Base-by-base conservation (phyloP, 2,797 vertebrate genomes). In the Sciurus carolinensis region DNA sequence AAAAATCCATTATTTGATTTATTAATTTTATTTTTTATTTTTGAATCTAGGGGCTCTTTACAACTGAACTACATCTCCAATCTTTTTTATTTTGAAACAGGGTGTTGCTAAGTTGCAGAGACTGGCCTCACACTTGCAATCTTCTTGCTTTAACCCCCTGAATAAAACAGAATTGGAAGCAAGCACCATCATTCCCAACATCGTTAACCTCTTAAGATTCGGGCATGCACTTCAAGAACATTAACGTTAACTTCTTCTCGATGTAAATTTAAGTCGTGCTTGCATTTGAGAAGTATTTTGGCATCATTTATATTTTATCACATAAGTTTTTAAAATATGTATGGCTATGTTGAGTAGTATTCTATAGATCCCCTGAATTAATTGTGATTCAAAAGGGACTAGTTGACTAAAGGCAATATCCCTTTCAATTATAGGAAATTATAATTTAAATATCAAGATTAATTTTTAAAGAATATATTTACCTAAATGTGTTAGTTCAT, bases 211-310 rank as follows among this genome's bases (percentile, higher is more conserved):
- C 62, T 95, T 95, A 87, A 67, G 14, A 0, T 8, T 54, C 69
- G 1, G 1, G 0, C 9, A 79, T 64, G 18, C 50, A 8, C 18
- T 69, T 64, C 87, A 76, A 76, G 22, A 90, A 69, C 26, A 80
- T 95, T 42, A 7, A 81, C 15, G 30, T 42, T 82, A 89, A 86
- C 2, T 64, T 94, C 81, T 66, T 94, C 85, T 71, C 7, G 42
- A 13, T 87, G 8, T 30, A 95, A 66, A 91, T 57, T 77, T 84
- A 87, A 87, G 24, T 83, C 59, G 3, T 77, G 7, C 52, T 95
- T 90, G 5, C 9, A 84, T 95, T 80, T 44, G 66, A 93, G 90
- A 86, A 3, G 36, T 44, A 59, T 85, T 77, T 82, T 62, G 14
- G 44, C 80, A 52, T 57, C 18, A 87, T 71, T 73, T 73, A 88